These are phyloP conservation scores for Dryas iulia DNA, from an alignment of 1,140 invertebrate species.

Conservation along the genomic window DNA sequence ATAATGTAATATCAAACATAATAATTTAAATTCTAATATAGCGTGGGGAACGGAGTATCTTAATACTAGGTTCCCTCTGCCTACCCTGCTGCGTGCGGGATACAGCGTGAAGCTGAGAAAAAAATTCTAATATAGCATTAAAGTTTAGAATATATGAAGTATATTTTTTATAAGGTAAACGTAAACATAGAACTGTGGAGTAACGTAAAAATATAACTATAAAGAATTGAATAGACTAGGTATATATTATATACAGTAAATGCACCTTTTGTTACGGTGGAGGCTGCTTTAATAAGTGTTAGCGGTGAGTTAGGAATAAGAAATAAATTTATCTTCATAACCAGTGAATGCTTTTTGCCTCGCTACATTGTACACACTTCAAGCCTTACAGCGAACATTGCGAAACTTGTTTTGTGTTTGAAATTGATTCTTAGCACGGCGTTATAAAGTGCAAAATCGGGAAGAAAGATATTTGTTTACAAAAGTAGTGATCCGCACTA, in stretches of 20 bases:
- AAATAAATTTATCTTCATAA: slow-evolving; percentile 55
- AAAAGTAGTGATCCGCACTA: slow-evolving; percentile 53
- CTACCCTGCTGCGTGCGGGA: too few relatives aligned
- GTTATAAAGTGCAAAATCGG: slow-evolving; percentile 42
- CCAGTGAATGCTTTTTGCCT: slow-evolving; percentile 44
- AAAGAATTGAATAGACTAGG: background rate
- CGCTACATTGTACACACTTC: slow-evolving; percentile 48
- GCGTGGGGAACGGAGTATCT: too few relatives aligned
- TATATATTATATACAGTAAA: background rate
- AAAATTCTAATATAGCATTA: background rate
- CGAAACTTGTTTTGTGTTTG: slow-evolving; percentile 25
- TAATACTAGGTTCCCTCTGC: too few relatives aligned
- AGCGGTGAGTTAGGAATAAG: slow-evolving; percentile 36
- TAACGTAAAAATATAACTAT: background rate
- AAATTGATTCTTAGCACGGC: slow-evolving; percentile 45
- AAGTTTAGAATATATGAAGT: background rate
- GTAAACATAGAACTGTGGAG: too few relatives aligned
- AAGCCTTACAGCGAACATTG: slow-evolving; percentile 40
- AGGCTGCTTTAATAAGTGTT: slow-evolving; percentile 27
- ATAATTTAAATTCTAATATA: background rate
- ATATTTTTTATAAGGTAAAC: background rate
- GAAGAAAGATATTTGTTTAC: slow-evolving; percentile 41
- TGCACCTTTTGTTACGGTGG: background rate
- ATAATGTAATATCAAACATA: background rate
- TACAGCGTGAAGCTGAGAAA: too few relatives aligned